Evolutionary conservation across 1,140 invertebrate genomes (phyloP), one percentile per base, ranked within the genome.

Genomic region (Atopsyche davidsoni): DNA sequence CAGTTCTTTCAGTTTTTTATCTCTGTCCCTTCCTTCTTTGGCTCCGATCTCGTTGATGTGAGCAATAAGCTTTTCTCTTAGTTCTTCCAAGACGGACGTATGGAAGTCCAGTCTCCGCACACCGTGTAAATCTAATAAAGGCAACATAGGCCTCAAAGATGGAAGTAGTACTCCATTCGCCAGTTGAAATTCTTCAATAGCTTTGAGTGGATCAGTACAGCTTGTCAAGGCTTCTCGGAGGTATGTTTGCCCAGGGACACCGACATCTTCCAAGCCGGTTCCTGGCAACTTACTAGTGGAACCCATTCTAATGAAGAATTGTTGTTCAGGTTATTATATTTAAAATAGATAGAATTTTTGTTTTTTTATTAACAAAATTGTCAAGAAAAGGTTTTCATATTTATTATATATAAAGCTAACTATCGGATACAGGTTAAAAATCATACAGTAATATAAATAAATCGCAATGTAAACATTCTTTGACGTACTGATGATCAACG

Each of bases 171-270:
- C 94, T 31, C 93, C 92, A 81, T 96, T 96, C 69, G 94, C 87
- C 21, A 91, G 85, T 78, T 98, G 95, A 78, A 98, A 98, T 73
- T 96, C 92, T 77, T 96, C 91, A 58, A 97, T 97, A 31, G 93
- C 92, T 75, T 92, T 93, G 2, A 97, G 65, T 11, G 94, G 94
- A 76, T 98, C 93, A 1, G 91, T 92, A 66, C 93, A 97, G 62
- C 92, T 96, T 17, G 93, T 96, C 2, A 98, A 74, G 35, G 93
- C 87, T 67, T 97, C 92, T 50, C 90, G 79, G 9, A 98, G 73
- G 66, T 83, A 92, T 28, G 82, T 82, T 62, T 92, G 86, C 0
- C 93, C 95, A 9, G 92, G 87, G 52, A 98, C 90, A 22, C 92
- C 92, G 11, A 95, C 79, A 52, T 94, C 89, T 72, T 96, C 92